Evolutionary conservation across 2,797 vertebrate species (phyloP).

Genomic region (Chlorospingus flavigularis): DNA sequence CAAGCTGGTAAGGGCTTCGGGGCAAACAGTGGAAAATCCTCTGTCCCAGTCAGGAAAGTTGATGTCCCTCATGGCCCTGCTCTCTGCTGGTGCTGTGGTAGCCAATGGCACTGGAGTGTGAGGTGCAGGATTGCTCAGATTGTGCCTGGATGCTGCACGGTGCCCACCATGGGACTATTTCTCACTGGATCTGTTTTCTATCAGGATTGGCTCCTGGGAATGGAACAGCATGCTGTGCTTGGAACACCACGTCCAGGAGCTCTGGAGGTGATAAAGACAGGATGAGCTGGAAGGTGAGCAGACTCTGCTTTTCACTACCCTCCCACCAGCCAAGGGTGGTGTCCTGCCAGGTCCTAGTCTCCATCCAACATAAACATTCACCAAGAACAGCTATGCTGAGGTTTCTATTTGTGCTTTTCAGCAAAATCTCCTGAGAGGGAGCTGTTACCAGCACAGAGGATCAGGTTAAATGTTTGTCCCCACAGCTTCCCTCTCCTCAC

Average conservation of each 20-base stretch:
- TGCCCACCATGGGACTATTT: not conserved
- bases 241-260: not conserved
- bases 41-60: not conserved
- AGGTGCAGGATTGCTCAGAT: not conserved
- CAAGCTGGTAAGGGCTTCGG: not conserved
- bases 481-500: not conserved
- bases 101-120: fast-evolving
- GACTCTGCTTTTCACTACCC: not conserved
- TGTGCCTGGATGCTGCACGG: not conserved
- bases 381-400: not conserved
- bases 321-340: not conserved
- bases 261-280: not conserved
- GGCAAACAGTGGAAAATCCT: not conserved
- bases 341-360: not conserved
- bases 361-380: not conserved
- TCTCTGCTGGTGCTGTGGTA: fast-evolving
- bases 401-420: not conserved
- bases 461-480: not conserved
- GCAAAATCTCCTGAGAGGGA: not conserved
- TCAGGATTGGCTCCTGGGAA: not conserved
- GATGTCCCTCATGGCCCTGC: not conserved
- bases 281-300: not conserved
- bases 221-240: not conserved
- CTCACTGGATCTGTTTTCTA: not conserved
- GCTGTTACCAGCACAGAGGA: not conserved